Conservation (phyloP, 1,140 invertebrate species). For the Nasonia longicornis region DNA sequence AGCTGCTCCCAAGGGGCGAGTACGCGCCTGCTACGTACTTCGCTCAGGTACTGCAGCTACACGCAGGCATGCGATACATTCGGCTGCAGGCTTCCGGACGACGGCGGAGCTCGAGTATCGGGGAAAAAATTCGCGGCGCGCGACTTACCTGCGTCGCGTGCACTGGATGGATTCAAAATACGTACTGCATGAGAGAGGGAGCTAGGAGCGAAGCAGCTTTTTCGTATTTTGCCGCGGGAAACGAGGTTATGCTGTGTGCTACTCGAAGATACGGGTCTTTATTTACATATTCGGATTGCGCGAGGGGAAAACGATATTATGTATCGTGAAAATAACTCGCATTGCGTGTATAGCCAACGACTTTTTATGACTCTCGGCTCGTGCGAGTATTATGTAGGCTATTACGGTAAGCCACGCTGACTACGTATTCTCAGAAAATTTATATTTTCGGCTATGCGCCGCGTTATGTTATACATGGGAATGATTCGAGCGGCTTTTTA, state of each 20-base stretch:
- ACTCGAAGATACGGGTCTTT: neutral
- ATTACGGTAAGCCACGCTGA: neutral
- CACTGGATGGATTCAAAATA: neutral
- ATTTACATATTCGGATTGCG: slow-evolving; percentile 11
- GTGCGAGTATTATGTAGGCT: neutral
- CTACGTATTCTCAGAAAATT: neutral
- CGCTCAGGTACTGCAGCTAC: neutral
- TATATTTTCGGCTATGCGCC: neutral
- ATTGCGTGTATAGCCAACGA: neutral
- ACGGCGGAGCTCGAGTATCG: neutral
- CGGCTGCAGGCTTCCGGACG: neutral
- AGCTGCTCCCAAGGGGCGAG: too few relatives aligned
- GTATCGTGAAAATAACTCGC: neutral
- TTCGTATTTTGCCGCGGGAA: neutral
- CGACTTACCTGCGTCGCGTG: neutral
- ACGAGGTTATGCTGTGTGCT: neutral
- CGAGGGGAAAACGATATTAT: neutral
- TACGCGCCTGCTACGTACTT: neutral
- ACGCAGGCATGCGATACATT: too few relatives aligned
- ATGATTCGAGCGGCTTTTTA: too few relatives aligned
- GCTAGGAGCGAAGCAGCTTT: neutral
- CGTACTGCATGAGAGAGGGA: neutral
- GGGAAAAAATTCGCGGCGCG: neutral
- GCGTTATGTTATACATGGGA: neutral
- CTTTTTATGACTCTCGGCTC: neutral